Conservation (phyloP, 2,113 vertebrate species). For the Campylorhamphus procurvoides region DNA sequence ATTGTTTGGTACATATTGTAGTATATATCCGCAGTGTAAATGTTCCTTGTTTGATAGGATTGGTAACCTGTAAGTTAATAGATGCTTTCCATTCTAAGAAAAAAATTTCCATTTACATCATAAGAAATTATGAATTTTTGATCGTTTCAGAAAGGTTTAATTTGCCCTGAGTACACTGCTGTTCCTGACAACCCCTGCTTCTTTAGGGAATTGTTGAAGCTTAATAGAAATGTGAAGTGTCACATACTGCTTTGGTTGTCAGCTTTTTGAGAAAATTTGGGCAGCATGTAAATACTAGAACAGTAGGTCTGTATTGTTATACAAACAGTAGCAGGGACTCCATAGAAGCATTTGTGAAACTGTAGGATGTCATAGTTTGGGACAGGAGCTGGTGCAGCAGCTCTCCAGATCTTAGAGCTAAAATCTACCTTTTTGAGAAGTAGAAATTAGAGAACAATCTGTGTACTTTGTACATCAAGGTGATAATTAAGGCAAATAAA, state of each 20-base stretch:
- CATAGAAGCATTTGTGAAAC: not conserved
- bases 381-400: not conserved
- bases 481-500: not conserved
- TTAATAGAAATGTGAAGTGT: not conserved
- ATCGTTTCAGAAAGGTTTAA: not conserved
- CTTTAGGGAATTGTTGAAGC: not conserved
- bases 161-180: not conserved
- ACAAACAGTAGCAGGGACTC: not conserved
- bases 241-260: not conserved
- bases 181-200: not conserved
- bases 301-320: not conserved
- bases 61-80: not conserved
- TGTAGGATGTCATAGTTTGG: not conserved
- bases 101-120: not conserved
- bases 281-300: not conserved
- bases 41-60: not conserved
- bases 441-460: not conserved
- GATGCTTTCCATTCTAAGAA: not conserved
- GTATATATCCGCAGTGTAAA: not conserved
- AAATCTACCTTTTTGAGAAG: not conserved
- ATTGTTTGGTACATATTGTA: not conserved
- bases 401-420: not conserved
- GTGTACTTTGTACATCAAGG: not conserved
- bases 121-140: not conserved
- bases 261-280: not conserved